Evolutionary conservation across 2,113 vertebrate genomes (phyloP).

Genomic region (Bucco capensis): DNA sequence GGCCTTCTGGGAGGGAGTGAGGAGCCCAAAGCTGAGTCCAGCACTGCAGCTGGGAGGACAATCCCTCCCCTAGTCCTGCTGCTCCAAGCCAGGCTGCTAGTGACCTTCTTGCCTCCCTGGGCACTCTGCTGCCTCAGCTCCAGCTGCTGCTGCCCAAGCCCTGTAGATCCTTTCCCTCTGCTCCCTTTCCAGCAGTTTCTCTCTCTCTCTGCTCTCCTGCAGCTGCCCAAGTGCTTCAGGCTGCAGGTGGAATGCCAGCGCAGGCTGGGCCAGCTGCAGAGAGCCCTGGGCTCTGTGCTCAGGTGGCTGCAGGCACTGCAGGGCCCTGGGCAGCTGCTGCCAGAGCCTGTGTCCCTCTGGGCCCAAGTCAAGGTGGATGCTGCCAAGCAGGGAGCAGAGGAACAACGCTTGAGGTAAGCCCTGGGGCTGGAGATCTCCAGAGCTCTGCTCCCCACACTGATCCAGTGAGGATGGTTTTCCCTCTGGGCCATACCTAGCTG

Average conservation of each 20-base stretch:
- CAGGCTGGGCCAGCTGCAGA: constrained; percentile 71
- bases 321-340: constrained; percentile 65
- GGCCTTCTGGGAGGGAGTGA: too few species aligned
- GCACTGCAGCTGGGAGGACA: too few species aligned
- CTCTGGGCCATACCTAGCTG: too few species aligned
- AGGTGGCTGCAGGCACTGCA: constrained; percentile 79
- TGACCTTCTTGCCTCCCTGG: too few species aligned
- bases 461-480: too few species aligned
- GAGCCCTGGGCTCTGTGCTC: constrained; percentile 75
- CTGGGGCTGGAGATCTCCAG: neutral
- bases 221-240: constrained; percentile 83
- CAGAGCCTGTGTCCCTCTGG: constrained; percentile 84
- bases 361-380: constrained; percentile 83
- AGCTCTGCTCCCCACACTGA: too few species aligned
- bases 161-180: too few species aligned
- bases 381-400: constrained; percentile 72
- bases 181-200: neutral
- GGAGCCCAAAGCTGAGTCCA: too few species aligned
- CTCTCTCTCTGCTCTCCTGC: neutral
- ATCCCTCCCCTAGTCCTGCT: too few species aligned
- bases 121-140: too few species aligned
- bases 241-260: constrained; percentile 80
- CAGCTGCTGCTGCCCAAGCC: too few species aligned
- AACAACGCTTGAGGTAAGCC: constrained; percentile 77
- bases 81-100: too few species aligned